Evolutionary conservation across 2,888 invertebrate genomes (phyloP), one percentile per base, ranked within the genome.

Genomic region (Cistogaster globosa): DNA sequence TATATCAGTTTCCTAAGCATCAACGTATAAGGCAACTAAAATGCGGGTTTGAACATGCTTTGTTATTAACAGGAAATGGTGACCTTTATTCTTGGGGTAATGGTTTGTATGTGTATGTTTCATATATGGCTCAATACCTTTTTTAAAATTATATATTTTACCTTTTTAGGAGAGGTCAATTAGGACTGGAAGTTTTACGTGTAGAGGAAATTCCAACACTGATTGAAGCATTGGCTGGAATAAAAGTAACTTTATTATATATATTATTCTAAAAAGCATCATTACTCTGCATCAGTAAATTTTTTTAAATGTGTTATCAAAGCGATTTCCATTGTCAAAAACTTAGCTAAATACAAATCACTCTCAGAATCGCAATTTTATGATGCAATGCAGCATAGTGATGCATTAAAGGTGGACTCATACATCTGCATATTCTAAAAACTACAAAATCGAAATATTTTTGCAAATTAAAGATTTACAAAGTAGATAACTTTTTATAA

Each of bases 1-100:
- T 95, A 69, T 90, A 94, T 86, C 94, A 90, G 84, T 91, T 94
- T 88, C 90, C 92, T 4, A 92, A 92, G 53, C 93, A 94, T 84
- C 93, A 94, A 16, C 94, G 93, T 88, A 94, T 96, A 18, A 91
- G 93, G 74, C 95, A 96, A 89, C 91, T 97, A 45, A 93, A 94
- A 71, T 96, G 96, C 92, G 98, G 98, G 0, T 95, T 95, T 91
- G 97, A 98, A 90, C 98, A 98, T 92, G 95, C 94, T 51, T 89
- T 98, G 14, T 88, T 97, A 68, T 93, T 98, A 9, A 95, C 96
- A 68, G 93, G 93, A 68, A 92, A 93, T 88, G 97, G 97, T 0
- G 94, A 94, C 88, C 94, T 98, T n/a, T 97, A 95, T 89, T 95
- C 95, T 5, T 97, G 96, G 95, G 98, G 98, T 57, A 94, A 94